Percentiles rank a stretch among this genome's conserved stretches.
Evolutionary conservation across 2,888 invertebrate species (phyloP).

Genomic region (Helicoverpa assulta): DNA sequence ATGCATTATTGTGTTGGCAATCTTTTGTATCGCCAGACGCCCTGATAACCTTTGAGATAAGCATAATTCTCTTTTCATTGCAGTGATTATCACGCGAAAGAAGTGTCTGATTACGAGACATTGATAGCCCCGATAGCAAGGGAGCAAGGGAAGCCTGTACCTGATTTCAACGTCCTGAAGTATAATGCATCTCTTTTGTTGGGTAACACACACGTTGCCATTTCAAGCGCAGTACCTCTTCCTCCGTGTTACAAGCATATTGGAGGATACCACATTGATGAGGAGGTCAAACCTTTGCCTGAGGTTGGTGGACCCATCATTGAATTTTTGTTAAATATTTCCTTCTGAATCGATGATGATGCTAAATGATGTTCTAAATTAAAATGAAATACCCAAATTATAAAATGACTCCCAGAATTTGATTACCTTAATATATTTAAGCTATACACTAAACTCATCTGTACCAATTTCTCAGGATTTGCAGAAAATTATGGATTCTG

Average conservation of each 20-base stretch:
- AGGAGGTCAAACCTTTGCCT: conserved; percentile 61
- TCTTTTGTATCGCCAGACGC: not conserved
- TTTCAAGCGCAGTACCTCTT: conserved; percentile 46
- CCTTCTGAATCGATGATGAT: too few relatives aligned
- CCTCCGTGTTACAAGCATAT: conserved; percentile 62
- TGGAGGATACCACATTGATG: conserved; percentile 68
- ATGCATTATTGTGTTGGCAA: not conserved
- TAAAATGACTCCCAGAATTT: too few relatives aligned
- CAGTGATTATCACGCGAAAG: conserved; percentile 32
- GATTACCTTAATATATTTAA: too few relatives aligned
- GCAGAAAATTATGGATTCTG: conserved; percentile 75
- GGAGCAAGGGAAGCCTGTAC: conserved; percentile 56
- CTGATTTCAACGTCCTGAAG: conserved; percentile 50
- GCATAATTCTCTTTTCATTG: not conserved
- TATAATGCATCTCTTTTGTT: conserved; percentile 60
- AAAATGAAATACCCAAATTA: too few relatives aligned
- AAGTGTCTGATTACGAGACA: conserved; percentile 46
- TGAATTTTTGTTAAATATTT: too few relatives aligned
- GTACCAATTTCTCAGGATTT: conserved; percentile 67
- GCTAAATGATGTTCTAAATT: too few relatives aligned
- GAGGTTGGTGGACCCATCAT: conserved; percentile 50
- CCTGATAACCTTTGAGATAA: not conserved
- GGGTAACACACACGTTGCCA: conserved; percentile 52
- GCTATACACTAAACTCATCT: too few relatives aligned
- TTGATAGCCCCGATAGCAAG: conserved; percentile 54